Percentiles rank a stretch among this genome's conserved stretches.
phyloP scores from a whole-genome alignment of 2,797 vertebrate species.

The Sciurus vulgaris region DNA sequence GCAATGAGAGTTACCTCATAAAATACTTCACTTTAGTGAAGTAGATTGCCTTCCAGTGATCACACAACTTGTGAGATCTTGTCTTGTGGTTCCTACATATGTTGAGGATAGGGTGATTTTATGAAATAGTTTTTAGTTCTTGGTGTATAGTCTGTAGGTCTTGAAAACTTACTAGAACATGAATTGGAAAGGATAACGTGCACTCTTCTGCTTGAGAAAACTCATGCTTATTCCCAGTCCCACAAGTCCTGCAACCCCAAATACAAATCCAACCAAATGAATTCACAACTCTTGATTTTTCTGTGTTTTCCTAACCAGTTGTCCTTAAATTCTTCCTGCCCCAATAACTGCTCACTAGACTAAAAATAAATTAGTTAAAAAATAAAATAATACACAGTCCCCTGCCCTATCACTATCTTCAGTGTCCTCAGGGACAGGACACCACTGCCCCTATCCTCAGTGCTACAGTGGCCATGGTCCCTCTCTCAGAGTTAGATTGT shows the following conservation, averaged over 20 bases:
- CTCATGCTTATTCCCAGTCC: neutral
- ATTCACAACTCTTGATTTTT: neutral
- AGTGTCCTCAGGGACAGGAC: neutral
- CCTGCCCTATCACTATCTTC: neutral
- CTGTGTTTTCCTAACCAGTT: neutral
- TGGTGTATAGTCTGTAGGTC: neutral
- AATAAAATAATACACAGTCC: neutral
- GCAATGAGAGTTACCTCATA: neutral
- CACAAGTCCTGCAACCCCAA: neutral
- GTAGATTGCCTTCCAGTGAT: neutral
- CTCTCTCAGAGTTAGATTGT: neutral
- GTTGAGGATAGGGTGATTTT: neutral
- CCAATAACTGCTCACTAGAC: neutral
- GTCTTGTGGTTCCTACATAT: neutral
- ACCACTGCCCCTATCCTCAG: neutral
- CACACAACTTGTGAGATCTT: neutral
- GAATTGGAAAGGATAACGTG: neutral
- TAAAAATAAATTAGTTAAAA: neutral
- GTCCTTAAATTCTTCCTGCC: neutral
- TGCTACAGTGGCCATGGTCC: neutral
- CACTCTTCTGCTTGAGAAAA: neutral
- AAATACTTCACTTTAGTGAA: neutral
- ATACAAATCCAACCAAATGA: neutral
- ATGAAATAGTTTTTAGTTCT: neutral
- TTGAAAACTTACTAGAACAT: neutral